Percentiles rank a stretch among this genome's conserved stretches.
Conservation (phyloP, 2,888 invertebrate species). For the Pycnomerus fuliginosus region DNA sequence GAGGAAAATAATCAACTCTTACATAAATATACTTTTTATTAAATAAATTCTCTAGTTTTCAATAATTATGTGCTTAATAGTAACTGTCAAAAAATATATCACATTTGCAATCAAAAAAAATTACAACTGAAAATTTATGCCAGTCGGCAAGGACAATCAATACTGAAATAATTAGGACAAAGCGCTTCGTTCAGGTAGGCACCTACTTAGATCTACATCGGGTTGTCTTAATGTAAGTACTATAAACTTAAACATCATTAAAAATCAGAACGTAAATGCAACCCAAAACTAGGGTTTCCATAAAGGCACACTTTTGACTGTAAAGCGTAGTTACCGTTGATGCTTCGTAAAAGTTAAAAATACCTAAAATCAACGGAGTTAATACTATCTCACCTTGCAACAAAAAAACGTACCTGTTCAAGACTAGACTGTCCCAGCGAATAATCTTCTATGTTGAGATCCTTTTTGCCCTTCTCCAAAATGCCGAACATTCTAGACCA, state of each 20-base stretch:
- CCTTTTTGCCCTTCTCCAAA: conserved; percentile 60
- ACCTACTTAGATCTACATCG: too few relatives aligned
- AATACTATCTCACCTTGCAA: neutral
- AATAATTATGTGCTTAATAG: too few relatives aligned
- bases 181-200: too few relatives aligned
- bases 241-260: conserved; percentile 12
- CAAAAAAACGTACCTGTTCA: conserved; percentile 61
- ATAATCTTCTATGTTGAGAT: conserved; percentile 70
- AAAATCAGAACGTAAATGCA: conserved; percentile 9
- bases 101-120: too few relatives aligned
- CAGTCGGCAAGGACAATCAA: too few relatives aligned
- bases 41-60: too few relatives aligned
- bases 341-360: conserved; percentile 68
- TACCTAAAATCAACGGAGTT: conserved; percentile 51
- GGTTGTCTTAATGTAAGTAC: conserved; percentile 16
- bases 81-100: too few relatives aligned
- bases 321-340: conserved; percentile 41
- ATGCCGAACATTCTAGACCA: conserved; percentile 78
- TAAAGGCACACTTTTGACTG: neutral
- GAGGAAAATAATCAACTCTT: too few relatives aligned
- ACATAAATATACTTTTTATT: too few relatives aligned
- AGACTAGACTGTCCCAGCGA: conserved; percentile 79
- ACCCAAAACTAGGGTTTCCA: neutral
- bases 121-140: too few relatives aligned
- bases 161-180: too few relatives aligned